Evolutionary conservation across 1,140 invertebrate genomes (phyloP), one percentile per base, ranked within the genome.

Genomic region (Eupeodes corollae): DNA sequence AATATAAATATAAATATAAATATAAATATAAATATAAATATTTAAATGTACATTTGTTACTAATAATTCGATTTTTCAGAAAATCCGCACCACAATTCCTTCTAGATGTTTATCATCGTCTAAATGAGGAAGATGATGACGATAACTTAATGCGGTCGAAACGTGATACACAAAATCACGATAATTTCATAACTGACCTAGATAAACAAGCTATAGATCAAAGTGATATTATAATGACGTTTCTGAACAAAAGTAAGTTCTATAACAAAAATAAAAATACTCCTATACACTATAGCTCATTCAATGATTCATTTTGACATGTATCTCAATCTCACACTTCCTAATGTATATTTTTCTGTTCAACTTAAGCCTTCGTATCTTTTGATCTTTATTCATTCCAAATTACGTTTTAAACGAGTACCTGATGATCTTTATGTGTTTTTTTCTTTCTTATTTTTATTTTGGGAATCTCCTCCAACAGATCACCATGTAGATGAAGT

Each of bases 211-310:
- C 83, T 26, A 85, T 91, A 52, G 79, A 84, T 54, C 78, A 88
- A 56, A 88, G 87, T 63, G 89, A 93, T 75, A 78, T 86, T 52
- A 91, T 92, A 57, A 88, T 91, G 77, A 90, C 86, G 55, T 91
- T 92, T 70, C 79, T 84, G 44, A 86, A 83, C 60, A 79, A 82
- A 60, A 82, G 87, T 90, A 71, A 82, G 14, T 15, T 15, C 10
- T n/a, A 41, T 26, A 26, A 26, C 8, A 26, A 26, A 37, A 37
- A 5, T n/a, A 10, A 16, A 14, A 6, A 10, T 37, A 37, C n/a
- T n/a, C n/a, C n/a, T n/a, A n/a, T n/a, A n/a, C n/a, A n/a, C n/a
- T n/a, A n/a, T n/a, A n/a, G 3, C 35, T 26, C 3, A 26, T 26
- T 26, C 21, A 26, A 26, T 26, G 21, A 26, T 26, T 26, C 21